phyloP scores from a whole-genome alignment of 2,888 invertebrate genomes.

The Euspilapteryx auroguttella region DNA sequence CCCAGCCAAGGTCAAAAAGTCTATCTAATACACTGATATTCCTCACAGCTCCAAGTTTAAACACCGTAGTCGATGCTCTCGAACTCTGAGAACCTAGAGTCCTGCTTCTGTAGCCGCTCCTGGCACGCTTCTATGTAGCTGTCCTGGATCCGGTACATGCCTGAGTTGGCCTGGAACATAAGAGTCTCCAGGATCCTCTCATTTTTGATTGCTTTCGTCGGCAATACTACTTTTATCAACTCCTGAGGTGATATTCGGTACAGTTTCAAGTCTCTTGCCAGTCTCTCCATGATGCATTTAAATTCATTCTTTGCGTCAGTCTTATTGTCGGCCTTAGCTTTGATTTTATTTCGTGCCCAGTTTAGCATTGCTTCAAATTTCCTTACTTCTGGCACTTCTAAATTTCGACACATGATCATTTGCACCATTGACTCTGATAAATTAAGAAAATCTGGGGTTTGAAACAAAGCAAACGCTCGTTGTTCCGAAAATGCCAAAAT shows the following conservation, averaged over 20 bases:
- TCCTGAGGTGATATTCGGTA: slow-evolving; percentile 92
- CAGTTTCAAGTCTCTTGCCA: slow-evolving; percentile 85
- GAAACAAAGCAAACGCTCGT: slow-evolving; percentile 82
- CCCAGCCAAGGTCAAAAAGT: slow-evolving; percentile 36
- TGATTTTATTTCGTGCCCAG: slow-evolving; percentile 86
- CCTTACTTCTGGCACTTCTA: slow-evolving; percentile 85
- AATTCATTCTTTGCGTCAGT: slow-evolving; percentile 87
- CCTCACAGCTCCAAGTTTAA: slow-evolving; percentile 57
- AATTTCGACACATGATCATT: slow-evolving; percentile 90
- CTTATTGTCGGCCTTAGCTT: slow-evolving; percentile 74
- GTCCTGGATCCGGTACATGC: slow-evolving; percentile 90
- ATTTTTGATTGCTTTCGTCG: slow-evolving; percentile 90
- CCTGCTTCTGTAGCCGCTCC: slow-evolving; percentile 83
- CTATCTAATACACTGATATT: slow-evolving; percentile 57
- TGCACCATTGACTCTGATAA: slow-evolving; percentile 94
- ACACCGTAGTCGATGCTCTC: slow-evolving; percentile 78
- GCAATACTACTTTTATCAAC: slow-evolving; percentile 88
- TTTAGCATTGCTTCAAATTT: slow-evolving; percentile 93
- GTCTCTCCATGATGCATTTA: slow-evolving; percentile 89
- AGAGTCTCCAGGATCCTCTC: slow-evolving; percentile 89
- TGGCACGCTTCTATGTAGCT: slow-evolving; percentile 86
- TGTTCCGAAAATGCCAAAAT: slow-evolving; percentile 89
- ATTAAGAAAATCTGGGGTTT: slow-evolving; percentile 80
- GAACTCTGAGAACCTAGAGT: slow-evolving; percentile 82
- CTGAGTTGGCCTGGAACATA: slow-evolving; percentile 91